Conservation (phyloP, 2,113 vertebrate genomes). For the Thymallus thymallus region DNA sequence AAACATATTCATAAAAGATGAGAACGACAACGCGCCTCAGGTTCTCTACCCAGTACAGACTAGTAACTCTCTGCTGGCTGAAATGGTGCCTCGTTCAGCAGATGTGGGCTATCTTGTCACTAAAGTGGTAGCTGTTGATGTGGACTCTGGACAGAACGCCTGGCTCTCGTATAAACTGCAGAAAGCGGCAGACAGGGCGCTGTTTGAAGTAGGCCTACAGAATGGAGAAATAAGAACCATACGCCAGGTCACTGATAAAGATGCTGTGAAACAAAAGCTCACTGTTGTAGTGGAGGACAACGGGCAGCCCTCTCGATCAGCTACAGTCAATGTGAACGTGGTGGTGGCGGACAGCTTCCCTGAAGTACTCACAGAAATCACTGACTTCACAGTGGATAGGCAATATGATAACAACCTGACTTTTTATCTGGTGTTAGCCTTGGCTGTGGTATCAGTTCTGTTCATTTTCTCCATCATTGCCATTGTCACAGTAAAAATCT, state of each 20-base stretch:
- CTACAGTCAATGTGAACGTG: slow-evolving; percentile 37
- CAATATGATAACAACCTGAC: slow-evolving; percentile 27
- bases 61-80: slow-evolving; percentile 18
- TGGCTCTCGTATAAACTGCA: slow-evolving; percentile 42
- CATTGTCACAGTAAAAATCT: slow-evolving; percentile 8
- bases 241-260: slow-evolving; percentile 33
- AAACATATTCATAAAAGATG: background rate
- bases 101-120: slow-evolving; percentile 39
- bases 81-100: slow-evolving; percentile 36
- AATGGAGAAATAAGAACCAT: slow-evolving; percentile 43
- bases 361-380: slow-evolving; percentile 33
- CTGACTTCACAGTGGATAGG: slow-evolving; percentile 19
- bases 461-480: slow-evolving; percentile 19
- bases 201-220: slow-evolving; percentile 37
- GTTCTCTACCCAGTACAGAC: slow-evolving; percentile 33
- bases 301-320: slow-evolving; percentile 39
- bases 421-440: slow-evolving; percentile 28
- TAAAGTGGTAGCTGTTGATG: slow-evolving; percentile 43
- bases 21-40: slow-evolving; percentile 20
- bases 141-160: slow-evolving; percentile 43
- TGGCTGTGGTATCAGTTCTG: slow-evolving; percentile 25
- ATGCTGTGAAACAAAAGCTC: slow-evolving; percentile 37
- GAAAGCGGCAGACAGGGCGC: slow-evolving; percentile 31
- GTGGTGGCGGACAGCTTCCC: slow-evolving; percentile 34
- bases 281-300: slow-evolving; percentile 42